These are phyloP conservation scores for Enteromius argenteus DNA, from an alignment of 2,797 vertebrate species.

Conservation along the genomic window DNA sequence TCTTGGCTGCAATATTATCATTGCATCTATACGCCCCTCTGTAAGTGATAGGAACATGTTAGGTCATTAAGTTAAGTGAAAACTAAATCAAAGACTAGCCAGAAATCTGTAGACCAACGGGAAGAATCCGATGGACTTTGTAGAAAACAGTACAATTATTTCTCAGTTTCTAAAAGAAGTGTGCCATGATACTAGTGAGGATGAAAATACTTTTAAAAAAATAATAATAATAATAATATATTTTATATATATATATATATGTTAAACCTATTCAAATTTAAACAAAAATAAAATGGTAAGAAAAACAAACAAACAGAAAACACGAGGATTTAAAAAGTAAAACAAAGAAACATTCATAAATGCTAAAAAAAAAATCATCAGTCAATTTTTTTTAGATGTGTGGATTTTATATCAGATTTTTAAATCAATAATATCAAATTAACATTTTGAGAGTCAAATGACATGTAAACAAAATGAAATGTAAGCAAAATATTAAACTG, in stretches of 20 bases:
- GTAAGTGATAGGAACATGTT: slow-evolving; percentile 33
- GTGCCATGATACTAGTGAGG: not conserved
- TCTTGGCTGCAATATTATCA: not conserved
- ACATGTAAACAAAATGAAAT: too few relatives aligned
- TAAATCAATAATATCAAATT: too few relatives aligned
- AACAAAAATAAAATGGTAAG: not conserved
- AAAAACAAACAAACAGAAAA: not conserved
- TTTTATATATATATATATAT: too few relatives aligned
- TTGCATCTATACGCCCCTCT: slow-evolving; percentile 14
- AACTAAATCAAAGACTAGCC: slow-evolving; percentile 44
- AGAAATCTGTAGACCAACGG: not conserved
- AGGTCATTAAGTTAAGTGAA: slow-evolving; percentile 40
- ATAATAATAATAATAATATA: too few relatives aligned
- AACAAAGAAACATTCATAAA: not conserved
- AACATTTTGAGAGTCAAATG: too few relatives aligned
- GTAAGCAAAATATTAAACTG: not conserved
- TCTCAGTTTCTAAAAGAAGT: not conserved
- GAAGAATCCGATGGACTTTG: not conserved
- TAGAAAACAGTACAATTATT: not conserved
- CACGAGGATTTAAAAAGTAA: not conserved
- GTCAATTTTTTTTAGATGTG: too few relatives aligned
- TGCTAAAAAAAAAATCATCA: too few relatives aligned
- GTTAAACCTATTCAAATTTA: not conserved
- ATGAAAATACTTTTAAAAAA: not conserved
- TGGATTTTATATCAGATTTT: too few relatives aligned